These are phyloP conservation scores for Halichoerus grypus DNA, from an alignment of 2,113 vertebrate genomes.

Conservation along the genomic window DNA sequence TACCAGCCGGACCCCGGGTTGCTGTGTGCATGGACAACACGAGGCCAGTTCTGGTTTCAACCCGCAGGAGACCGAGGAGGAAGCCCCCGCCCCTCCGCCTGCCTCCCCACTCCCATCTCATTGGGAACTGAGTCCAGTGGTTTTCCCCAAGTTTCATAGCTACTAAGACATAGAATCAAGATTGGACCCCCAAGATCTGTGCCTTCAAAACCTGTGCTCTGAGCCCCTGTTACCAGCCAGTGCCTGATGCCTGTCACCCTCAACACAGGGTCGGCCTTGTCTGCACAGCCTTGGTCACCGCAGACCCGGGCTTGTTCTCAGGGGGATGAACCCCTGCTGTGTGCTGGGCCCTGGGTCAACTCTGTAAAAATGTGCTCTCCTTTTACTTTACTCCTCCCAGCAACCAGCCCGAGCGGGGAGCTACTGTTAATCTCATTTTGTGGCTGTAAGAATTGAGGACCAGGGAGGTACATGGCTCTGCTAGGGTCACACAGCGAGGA, in stretches of 20 bases:
- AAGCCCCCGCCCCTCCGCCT: neutral
- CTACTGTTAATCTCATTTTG: neutral
- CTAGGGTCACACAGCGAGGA: neutral
- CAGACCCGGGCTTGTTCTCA: neutral
- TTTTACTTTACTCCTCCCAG: too few species aligned
- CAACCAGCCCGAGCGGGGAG: accelerated
- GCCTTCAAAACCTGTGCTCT: neutral
- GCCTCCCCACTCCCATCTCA: neutral
- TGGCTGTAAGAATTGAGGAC: neutral
- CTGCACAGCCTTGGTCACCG: accelerated
- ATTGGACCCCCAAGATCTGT: neutral
- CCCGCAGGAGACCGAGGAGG: neutral
- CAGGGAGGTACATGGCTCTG: neutral
- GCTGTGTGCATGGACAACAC: neutral
- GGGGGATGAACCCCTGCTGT: accelerated
- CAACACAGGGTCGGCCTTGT: accelerated
- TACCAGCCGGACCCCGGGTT: neutral
- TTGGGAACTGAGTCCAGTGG: too few species aligned
- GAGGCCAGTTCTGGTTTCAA: neutral
- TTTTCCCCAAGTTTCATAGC: neutral
- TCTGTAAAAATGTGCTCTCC: accelerated
- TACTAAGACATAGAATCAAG: neutral
- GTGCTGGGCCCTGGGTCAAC: accelerated
- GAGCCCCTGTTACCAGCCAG: neutral
- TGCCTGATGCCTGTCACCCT: neutral